Conservation (phyloP, 2,888 invertebrate species). For the Hypsopygia costalis region DNA sequence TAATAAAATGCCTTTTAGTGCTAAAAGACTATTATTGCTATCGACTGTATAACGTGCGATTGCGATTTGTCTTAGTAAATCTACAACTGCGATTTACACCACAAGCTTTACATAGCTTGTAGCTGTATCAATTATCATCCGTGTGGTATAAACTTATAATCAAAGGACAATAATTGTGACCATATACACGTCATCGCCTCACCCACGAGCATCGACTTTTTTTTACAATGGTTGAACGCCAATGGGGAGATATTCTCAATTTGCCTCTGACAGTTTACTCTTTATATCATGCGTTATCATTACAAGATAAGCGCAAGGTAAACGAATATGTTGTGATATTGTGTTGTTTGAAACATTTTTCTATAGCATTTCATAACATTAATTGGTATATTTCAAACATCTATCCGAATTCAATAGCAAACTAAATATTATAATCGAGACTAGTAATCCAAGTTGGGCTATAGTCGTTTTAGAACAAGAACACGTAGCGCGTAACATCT, state of each 20-base stretch:
- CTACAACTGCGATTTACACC: too few relatives aligned
- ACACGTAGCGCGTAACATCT: conserved; percentile 48
- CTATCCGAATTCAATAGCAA: conserved; percentile 1
- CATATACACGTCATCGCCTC: neutral
- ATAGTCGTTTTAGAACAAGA: conserved; percentile 38
- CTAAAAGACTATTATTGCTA: neutral
- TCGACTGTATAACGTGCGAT: too few relatives aligned
- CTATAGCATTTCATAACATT: neutral
- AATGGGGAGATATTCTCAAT: too few relatives aligned
- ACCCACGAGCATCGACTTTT: conserved; percentile 1
- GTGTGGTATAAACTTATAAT: too few relatives aligned
- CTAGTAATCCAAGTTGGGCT: conserved; percentile 21
- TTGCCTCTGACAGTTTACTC: too few relatives aligned
- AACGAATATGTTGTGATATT: conserved; percentile 7
- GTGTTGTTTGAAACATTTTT: conserved; percentile 5
- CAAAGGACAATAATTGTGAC: too few relatives aligned
- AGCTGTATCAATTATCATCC: too few relatives aligned
- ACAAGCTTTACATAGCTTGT: too few relatives aligned
- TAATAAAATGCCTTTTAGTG: neutral
- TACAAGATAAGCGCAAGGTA: conserved; percentile 8
- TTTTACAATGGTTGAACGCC: too few relatives aligned
- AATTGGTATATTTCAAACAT: conserved; percentile 1
- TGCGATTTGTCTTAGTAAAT: too few relatives aligned
- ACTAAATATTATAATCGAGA: conserved; percentile 2
- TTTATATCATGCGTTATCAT: conserved; percentile 4